Conservation (phyloP, 2,888 invertebrate genomes). For the Xestia rhomboidea region DNA sequence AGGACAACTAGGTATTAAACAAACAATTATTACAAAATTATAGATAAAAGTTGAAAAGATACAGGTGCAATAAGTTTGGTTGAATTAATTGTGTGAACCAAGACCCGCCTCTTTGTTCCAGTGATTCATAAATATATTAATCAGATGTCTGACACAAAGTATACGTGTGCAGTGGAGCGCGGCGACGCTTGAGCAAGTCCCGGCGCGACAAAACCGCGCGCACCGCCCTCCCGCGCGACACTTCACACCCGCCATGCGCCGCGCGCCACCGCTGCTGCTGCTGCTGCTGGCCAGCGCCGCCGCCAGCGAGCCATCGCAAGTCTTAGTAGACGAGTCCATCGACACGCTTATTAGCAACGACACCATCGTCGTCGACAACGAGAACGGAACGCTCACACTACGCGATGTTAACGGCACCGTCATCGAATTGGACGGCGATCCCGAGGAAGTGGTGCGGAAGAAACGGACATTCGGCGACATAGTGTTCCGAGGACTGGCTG, state of each 20-base stretch:
- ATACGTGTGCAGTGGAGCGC: conserved; percentile 70
- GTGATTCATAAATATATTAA: conserved; percentile 62
- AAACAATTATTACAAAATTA: conserved; percentile 29
- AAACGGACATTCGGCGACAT: conserved; percentile 89
- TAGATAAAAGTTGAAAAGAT: conserved; percentile 10
- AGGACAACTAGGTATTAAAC: conserved; percentile 8
- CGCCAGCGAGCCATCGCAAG: conserved; percentile 58
- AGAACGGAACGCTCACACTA: conserved; percentile 58
- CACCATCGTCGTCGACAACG: conserved; percentile 68
- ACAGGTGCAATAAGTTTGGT: background rate
- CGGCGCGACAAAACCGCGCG: conserved; percentile 84
- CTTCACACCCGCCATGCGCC: conserved; percentile 85
- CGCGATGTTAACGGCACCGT: conserved; percentile 72
- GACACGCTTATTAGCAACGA: conserved; percentile 65
- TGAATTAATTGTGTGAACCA: background rate
- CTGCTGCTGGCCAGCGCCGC: conserved; percentile 68
- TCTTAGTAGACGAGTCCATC: conserved; percentile 47
- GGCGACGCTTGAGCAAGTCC: conserved; percentile 81
- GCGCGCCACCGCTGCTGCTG: conserved; percentile 77
- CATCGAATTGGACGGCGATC: conserved; percentile 74
- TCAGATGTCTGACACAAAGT: conserved; percentile 47
- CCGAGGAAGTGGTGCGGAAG: conserved; percentile 85
- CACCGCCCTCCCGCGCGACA: conserved; percentile 82
- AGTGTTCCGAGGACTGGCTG: conserved; percentile 88
- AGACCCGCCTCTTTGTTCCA: conserved; percentile 8